Evolutionary conservation across 2,797 vertebrate species (phyloP).

Genomic region (Enteromius afrohamiltoni): DNA sequence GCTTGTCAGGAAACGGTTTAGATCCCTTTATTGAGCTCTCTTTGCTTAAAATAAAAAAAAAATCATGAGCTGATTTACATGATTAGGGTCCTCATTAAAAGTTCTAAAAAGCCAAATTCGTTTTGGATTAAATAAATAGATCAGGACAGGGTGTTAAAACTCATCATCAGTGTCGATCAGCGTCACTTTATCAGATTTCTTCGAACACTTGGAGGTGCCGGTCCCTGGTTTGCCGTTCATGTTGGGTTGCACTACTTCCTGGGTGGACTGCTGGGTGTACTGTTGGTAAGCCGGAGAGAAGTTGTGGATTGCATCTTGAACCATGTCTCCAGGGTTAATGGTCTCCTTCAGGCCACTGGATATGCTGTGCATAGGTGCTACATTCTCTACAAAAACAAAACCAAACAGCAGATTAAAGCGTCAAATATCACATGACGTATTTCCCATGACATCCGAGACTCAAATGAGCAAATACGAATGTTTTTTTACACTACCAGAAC

Average conservation of each 20-base stretch:
- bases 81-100: constrained; percentile 30
- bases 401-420: background rate
- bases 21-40: background rate
- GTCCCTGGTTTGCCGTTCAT: constrained; percentile 72
- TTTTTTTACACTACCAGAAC: background rate
- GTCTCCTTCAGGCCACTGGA: constrained; percentile 95
- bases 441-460: background rate
- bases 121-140: constrained; percentile 61
- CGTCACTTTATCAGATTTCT: constrained; percentile 89
- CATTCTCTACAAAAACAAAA: constrained; percentile 72
- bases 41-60: background rate
- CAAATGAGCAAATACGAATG: background rate
- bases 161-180: constrained; percentile 91
- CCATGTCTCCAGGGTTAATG: constrained; percentile 95
- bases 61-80: constrained; percentile 19
- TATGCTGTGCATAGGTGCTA: constrained; percentile 93
- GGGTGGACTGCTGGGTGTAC: constrained; percentile 95
- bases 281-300: constrained; percentile 99
- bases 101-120: constrained; percentile 14
- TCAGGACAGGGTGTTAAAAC: constrained; percentile 73
- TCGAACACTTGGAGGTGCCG: constrained; percentile 69
- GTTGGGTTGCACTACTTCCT: constrained; percentile 81
- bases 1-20: background rate
- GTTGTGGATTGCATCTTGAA: constrained; percentile 98
- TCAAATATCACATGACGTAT: constrained; percentile 6